Evolutionary conservation across 2,888 invertebrate genomes (phyloP).

Genomic region (Chalcosyrphus nemorum): DNA sequence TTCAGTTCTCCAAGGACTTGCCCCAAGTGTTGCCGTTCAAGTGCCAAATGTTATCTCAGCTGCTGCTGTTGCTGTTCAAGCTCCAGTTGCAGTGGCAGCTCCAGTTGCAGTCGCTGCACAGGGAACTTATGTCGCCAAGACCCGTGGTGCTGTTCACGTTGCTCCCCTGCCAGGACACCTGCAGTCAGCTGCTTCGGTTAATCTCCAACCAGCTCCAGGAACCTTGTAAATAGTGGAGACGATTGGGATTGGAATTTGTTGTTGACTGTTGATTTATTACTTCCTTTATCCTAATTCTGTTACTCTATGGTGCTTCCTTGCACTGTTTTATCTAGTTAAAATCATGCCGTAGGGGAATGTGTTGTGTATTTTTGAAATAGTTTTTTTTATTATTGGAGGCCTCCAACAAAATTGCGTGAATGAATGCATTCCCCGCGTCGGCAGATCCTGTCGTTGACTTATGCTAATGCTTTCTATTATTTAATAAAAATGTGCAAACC

Average conservation of each 20-base stretch:
- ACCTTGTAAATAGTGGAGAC: constrained; percentile 39
- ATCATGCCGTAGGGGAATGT: background rate
- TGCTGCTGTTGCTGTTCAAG: constrained; percentile 4
- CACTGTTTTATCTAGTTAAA: background rate
- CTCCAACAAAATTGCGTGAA: background rate
- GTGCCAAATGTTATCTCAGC: constrained; percentile 19
- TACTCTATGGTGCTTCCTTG: background rate
- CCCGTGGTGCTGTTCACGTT: constrained; percentile 63
- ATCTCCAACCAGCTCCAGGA: constrained; percentile 66
- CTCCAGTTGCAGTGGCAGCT: constrained; percentile 33
- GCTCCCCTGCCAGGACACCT: constrained; percentile 60
- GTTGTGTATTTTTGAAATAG: background rate
- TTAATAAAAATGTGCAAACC: background rate
- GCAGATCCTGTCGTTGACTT: background rate
- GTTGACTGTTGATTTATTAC: background rate
- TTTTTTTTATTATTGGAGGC: background rate
- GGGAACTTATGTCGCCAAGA: constrained; percentile 65
- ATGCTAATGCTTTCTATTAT: background rate
- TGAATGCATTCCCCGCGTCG: background rate
- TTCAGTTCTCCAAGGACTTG: background rate
- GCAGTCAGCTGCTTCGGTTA: constrained; percentile 63
- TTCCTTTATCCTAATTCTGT: background rate
- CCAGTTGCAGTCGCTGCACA: constrained; percentile 57
- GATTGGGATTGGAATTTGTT: background rate
- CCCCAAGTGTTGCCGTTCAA: constrained; percentile 11